Percentiles rank a stretch among this genome's conserved stretches.
These are phyloP conservation scores for Ophthalmolycus amberensis DNA, from an alignment of 2,113 vertebrate species.

Conservation along the genomic window DNA sequence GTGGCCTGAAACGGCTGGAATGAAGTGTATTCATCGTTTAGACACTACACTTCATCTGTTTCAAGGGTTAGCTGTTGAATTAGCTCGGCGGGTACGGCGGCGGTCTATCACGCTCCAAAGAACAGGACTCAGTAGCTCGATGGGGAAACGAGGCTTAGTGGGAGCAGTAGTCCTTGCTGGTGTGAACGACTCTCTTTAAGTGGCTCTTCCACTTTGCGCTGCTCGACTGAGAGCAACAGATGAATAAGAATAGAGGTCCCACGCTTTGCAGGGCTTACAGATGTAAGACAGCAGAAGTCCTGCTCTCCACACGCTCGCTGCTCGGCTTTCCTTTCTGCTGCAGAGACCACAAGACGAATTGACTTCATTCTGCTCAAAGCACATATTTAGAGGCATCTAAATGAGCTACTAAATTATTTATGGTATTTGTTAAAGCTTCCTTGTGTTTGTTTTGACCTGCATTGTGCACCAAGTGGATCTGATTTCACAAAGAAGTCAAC, in stretches of 20 bases:
- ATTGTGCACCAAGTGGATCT: too few species aligned
- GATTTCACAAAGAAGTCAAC: background rate
- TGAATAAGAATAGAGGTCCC: conserved; percentile 33
- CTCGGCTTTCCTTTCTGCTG: conserved; percentile 11
- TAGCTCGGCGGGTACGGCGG: background rate
- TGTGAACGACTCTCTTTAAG: conserved; percentile 35
- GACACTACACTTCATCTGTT: background rate
- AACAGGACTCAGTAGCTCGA: background rate
- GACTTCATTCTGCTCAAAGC: background rate
- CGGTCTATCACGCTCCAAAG: conserved; percentile 15
- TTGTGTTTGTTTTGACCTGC: conserved; percentile 3
- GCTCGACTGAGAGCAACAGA: conserved; percentile 41
- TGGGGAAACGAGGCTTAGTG: conserved; percentile 39
- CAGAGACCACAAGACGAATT: background rate
- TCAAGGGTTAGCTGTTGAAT: conserved; percentile 12
- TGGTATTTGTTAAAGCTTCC: background rate
- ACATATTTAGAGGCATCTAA: background rate
- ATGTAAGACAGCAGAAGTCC: conserved; percentile 24
- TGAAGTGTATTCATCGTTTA: background rate
- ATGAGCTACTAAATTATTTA: conserved; percentile 10
- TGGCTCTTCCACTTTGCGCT: conserved; percentile 30
- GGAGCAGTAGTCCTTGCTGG: background rate
- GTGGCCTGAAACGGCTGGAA: background rate
- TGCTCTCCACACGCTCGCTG: background rate
- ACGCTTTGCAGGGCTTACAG: conserved; percentile 21